A percentile compares a stretch with the other conserved stretches of the same genome.
phyloP scores from a whole-genome alignment of 2,113 vertebrate genomes.

The Sula dactylatra region DNA sequence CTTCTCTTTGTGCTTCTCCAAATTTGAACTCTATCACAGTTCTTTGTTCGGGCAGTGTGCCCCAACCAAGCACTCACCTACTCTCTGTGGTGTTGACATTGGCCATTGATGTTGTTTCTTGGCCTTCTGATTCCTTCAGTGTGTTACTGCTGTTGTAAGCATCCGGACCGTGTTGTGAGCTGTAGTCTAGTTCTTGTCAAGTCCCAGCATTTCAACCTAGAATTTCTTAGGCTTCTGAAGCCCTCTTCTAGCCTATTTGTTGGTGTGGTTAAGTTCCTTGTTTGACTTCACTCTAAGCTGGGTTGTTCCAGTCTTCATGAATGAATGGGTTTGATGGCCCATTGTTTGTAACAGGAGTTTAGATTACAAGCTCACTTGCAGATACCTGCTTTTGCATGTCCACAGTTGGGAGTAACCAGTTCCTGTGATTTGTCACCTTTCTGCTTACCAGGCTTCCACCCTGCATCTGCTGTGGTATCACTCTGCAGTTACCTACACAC shows the following conservation, averaged over 20 bases:
- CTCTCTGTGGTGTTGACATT: not conserved
- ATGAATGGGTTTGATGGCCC: not conserved
- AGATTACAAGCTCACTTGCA: not conserved
- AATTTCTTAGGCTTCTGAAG: not conserved
- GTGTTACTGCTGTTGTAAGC: not conserved
- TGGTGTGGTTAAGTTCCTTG: not conserved
- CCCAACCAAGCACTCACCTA: not conserved
- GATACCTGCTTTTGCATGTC: not conserved
- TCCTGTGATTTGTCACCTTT: not conserved
- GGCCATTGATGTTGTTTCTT: not conserved
- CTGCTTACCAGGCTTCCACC: not conserved
- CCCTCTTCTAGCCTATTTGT: not conserved
- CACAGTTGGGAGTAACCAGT: not conserved
- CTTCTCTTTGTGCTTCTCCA: not conserved
- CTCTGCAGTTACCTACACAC: not conserved
- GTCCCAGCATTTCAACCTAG: not conserved
- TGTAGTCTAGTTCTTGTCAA: not conserved
- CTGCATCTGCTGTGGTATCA: not conserved
- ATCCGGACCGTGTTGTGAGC: fast-evolving
- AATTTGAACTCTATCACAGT: not conserved
- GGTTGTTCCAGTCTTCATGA: not conserved
- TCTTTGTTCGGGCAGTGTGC: not conserved
- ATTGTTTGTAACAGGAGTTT: not conserved
- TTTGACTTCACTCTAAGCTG: not conserved
- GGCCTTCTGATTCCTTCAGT: not conserved